phyloP scores from a whole-genome alignment of 2,113 vertebrate genomes.

The Cyphomyrus plagiostoma region DNA sequence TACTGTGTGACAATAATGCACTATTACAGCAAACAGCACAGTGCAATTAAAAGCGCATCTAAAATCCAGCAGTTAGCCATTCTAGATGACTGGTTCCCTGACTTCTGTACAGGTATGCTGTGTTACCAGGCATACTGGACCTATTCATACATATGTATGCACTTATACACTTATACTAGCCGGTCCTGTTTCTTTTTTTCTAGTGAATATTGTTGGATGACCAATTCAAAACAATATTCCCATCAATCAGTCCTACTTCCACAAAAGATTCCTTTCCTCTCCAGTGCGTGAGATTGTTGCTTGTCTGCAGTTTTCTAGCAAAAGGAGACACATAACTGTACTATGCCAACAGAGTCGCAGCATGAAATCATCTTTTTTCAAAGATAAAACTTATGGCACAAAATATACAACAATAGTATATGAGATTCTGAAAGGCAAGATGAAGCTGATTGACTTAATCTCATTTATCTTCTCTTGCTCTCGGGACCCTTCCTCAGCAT shows the following conservation, averaged over 20 bases:
- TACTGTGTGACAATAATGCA: not conserved
- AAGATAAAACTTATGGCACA: not conserved
- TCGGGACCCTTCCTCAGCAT: not conserved
- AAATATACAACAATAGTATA: not conserved
- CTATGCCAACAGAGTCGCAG: not conserved
- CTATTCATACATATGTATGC: not conserved
- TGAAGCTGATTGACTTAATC: conserved; percentile 9
- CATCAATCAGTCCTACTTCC: not conserved
- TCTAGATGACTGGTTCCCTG: not conserved
- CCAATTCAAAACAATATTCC: conserved; percentile 3
- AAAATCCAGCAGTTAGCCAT: not conserved
- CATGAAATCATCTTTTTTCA: not conserved
- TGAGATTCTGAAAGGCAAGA: not conserved
- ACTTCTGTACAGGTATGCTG: not conserved
- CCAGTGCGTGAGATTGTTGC: not conserved
- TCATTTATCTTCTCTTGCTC: conserved; percentile 10
- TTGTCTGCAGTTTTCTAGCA: not conserved
- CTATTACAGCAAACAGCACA: not conserved
- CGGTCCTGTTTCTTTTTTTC: not conserved
- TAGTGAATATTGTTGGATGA: not conserved
- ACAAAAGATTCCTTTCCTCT: not conserved
- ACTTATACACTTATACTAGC: not conserved
- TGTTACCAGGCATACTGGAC: not conserved
- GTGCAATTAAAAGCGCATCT: not conserved
- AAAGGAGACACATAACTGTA: not conserved